These are phyloP conservation scores for Passerculus sandwichensis DNA, from an alignment of 2,797 vertebrate genomes.

Conservation along the genomic window DNA sequence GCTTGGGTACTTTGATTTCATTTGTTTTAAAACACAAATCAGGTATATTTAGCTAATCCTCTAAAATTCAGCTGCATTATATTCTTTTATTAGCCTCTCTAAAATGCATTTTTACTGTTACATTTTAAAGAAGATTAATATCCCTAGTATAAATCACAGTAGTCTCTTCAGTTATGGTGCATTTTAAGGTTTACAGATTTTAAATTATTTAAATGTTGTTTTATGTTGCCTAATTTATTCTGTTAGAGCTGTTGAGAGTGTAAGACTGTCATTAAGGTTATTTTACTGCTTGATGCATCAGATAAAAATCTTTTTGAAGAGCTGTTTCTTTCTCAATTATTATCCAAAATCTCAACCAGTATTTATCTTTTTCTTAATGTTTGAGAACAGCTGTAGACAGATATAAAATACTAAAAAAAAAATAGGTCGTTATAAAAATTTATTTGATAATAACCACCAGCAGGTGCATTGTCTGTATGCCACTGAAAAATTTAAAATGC, in stretches of 20 bases:
- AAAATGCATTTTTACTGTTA: constrained; percentile 30
- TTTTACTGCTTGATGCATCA: not conserved
- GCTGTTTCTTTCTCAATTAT: not conserved
- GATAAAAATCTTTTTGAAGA: not conserved
- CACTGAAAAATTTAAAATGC: not conserved
- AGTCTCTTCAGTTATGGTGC: constrained; percentile 31
- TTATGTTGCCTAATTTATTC: constrained; percentile 12
- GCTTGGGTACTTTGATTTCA: constrained; percentile 30
- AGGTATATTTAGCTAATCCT: constrained; percentile 41
- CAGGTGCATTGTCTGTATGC: not conserved
- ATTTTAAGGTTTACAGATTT: not conserved
- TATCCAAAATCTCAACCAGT: not conserved
- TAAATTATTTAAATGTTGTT: constrained; percentile 23
- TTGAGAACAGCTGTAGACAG: not conserved
- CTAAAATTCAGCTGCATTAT: constrained; percentile 38
- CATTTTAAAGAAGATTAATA: constrained; percentile 41
- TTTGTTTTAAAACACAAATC: constrained; percentile 53
- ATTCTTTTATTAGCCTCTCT: constrained; percentile 23
- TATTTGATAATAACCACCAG: not conserved
- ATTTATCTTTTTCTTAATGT: not conserved
- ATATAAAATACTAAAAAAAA: not conserved
- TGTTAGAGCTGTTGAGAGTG: not conserved
- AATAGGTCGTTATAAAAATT: not conserved
- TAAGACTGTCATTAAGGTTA: not conserved
- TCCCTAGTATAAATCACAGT: constrained; percentile 19